Percentiles rank a stretch among this genome's conserved stretches.
phyloP scores from a whole-genome alignment of 2,113 vertebrate genomes.

The Eleginops maclovinus region DNA sequence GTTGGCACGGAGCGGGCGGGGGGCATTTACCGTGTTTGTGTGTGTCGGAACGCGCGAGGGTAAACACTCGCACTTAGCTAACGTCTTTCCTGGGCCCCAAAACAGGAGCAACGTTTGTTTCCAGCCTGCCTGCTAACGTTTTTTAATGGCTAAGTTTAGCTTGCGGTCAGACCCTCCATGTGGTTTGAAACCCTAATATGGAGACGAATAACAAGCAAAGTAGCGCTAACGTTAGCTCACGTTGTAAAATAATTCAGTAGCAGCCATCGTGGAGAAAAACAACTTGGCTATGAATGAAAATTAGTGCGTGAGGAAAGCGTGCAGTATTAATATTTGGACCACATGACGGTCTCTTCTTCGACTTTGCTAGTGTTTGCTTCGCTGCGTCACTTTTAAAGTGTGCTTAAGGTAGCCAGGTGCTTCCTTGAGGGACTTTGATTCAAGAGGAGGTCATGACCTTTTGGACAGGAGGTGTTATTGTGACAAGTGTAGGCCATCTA shows the following conservation, averaged over 20 bases:
- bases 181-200: background rate
- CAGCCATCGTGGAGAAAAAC: background rate
- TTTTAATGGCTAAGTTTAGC: constrained; percentile 9
- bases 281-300: constrained; percentile 27
- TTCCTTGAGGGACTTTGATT: constrained; percentile 16
- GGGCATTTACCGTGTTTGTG: constrained; percentile 24
- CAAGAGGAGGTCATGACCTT: constrained; percentile 44
- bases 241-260: constrained; percentile 7
- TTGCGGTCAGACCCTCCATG: background rate
- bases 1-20: background rate
- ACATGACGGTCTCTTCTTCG: background rate
- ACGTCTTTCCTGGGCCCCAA: constrained; percentile 43
- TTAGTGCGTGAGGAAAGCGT: background rate
- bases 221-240: constrained; percentile 22
- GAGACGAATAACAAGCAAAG: background rate
- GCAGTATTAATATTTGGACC: background rate
- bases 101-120: constrained; percentile 29
- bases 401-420: constrained; percentile 37
- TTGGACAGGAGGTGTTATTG: constrained; percentile 36
- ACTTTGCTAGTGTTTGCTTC: background rate
- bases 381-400: background rate
- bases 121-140: constrained; percentile 49
- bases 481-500: constrained; percentile 49
- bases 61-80: constrained; percentile 49
- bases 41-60: constrained; percentile 66